phyloP scores from a whole-genome alignment of 1,140 invertebrate genomes.

The Bursaphelenchus mucronatus region DNA sequence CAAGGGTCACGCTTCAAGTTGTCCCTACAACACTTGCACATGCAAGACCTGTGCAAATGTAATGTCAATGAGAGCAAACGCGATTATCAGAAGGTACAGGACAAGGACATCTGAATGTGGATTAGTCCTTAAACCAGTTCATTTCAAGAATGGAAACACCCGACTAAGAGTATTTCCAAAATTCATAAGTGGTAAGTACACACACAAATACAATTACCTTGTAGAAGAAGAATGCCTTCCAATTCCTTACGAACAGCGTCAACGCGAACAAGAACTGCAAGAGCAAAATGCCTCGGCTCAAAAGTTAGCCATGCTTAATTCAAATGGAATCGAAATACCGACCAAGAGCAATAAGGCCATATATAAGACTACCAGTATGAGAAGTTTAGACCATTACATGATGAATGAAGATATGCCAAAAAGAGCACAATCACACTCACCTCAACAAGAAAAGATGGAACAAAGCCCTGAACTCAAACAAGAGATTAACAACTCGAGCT shows the following conservation, averaged over 20 bases:
- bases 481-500: too few relatives aligned
- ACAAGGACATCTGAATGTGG: conserved; percentile 58
- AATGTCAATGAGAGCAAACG: conserved; percentile 59
- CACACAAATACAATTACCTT: conserved; percentile 1
- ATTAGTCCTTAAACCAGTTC: conserved; percentile 57
- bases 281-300: conserved; percentile 20
- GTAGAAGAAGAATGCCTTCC: conserved; percentile 57
- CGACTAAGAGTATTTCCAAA: conserved; percentile 56
- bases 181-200: conserved; percentile 54
- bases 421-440: conserved; percentile 19
- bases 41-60: conserved; percentile 61
- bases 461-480: too few relatives aligned
- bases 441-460: too few relatives aligned
- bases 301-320: neutral
- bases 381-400: too few relatives aligned
- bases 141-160: conserved; percentile 60
- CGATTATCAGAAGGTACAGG: conserved; percentile 56
- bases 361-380: too few relatives aligned
- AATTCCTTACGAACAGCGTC: conserved; percentile 42
- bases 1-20: conserved; percentile 55
- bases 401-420: too few relatives aligned
- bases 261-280: conserved; percentile 21
- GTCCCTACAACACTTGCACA: conserved; percentile 57
- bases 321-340: too few relatives aligned
- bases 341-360: too few relatives aligned